phyloP scores from a whole-genome alignment of 2,113 vertebrate species.

The Cairina moschata region DNA sequence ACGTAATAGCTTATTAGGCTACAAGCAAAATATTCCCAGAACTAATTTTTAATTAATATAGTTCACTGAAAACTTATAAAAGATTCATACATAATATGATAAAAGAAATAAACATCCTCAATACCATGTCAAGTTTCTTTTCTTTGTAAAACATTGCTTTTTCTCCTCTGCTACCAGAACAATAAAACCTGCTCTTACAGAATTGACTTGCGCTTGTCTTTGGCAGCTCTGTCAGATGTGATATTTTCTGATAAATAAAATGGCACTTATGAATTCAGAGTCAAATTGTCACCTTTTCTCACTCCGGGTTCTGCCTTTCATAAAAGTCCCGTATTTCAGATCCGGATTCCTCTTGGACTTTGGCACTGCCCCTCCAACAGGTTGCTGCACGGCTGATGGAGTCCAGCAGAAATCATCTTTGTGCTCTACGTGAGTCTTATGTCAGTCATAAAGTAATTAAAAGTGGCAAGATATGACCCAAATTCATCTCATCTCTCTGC shows the following conservation, averaged over 20 bases:
- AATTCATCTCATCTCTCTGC: not conserved
- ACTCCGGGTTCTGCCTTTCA: not conserved
- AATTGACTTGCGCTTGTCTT: slow-evolving; percentile 6
- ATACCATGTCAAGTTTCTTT: slow-evolving; percentile 66
- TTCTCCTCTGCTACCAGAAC: slow-evolving; percentile 17
- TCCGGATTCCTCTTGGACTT: not conserved
- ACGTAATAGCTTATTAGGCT: slow-evolving; percentile 73
- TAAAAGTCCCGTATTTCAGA: not conserved
- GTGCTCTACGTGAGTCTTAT: not conserved
- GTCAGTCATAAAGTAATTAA: not conserved
- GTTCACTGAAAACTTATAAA: slow-evolving; percentile 75
- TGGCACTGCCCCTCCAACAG: too few relatives aligned
- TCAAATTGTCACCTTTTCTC: not conserved
- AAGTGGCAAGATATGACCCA: not conserved
- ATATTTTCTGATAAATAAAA: not conserved
- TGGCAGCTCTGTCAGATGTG: slow-evolving; percentile 41
- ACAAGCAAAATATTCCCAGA: slow-evolving; percentile 76
- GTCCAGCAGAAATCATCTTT: not conserved
- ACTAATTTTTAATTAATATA: slow-evolving; percentile 78
- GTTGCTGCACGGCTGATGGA: not conserved
- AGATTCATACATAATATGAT: slow-evolving; percentile 73
- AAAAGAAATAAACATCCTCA: slow-evolving; percentile 77
- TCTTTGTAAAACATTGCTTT: slow-evolving; percentile 47
- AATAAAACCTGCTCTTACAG: not conserved
- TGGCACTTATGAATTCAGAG: not conserved